Base-by-base conservation (phyloP, 2,113 vertebrate species). In the Ornithorhynchus anatinus region DNA sequence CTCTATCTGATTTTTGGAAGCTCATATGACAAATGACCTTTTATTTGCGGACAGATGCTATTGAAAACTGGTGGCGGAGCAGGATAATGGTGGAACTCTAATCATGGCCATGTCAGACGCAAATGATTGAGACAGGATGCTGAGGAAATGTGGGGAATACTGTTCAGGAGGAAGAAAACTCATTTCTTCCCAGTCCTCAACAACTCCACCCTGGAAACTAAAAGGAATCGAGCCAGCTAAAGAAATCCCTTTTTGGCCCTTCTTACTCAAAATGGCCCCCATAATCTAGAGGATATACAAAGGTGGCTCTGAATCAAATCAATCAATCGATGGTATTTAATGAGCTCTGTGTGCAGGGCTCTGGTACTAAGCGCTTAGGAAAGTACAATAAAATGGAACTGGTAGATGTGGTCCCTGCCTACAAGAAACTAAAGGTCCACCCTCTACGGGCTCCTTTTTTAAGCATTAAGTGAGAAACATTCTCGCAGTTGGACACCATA, bases 91-190 rank as follows among this genome's bases (percentile, higher is more conserved):
- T 10, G 33, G 22, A 40, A 66, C 15, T 31, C 48, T 33, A 45
- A 51, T 54, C 58, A 36, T 4, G 6, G 44, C 32, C 27, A 47
- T 4, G 59, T 2, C 8, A 54, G 45, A 58, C 17, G 25, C 25
- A 69, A 75, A 79, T 37, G 72, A 58, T 1, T 19, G 25, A 51
- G 47, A 67, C 27, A 82, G 44, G 14, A 77, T 43, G 27, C 17
- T 2, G 4, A 4, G 4, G 42, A 20, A 82, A 65, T 42, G 2
- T 54, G 44, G 8, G 33, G 43, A 20, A 9, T 15, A 44, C 1
- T 50, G 36, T 25, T 57, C 37, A 65, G 65, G 37, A 6, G 29
- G 4, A 66, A 58, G 5, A 69, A 53, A 48, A 3, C 15, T 2
- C 35, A 70, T 58, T 78, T 61, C 50, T 39, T 29, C 10, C 17